These are phyloP conservation scores for Lepidochitona cinerea DNA, from an alignment of 2,888 invertebrate species.

Conservation along the genomic window DNA sequence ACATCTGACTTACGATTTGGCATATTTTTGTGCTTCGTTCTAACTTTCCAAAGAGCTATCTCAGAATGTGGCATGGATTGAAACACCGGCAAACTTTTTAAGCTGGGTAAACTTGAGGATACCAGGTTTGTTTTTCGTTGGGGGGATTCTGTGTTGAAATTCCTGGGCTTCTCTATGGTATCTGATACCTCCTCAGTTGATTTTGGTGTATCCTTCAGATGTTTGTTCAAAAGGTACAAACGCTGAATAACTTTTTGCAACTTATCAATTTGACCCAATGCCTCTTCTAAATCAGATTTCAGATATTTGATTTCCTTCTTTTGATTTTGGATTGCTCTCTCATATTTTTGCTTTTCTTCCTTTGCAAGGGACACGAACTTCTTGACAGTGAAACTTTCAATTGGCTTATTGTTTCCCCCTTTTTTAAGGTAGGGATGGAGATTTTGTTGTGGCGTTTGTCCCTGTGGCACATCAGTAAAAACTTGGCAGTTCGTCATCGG, in stretches of 20 bases:
- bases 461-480: not conserved
- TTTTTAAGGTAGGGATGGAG: not conserved
- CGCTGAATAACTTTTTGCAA: constrained; percentile 45
- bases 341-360: constrained; percentile 29
- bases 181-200: not conserved
- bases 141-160: not conserved
- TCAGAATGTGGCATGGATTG: constrained; percentile 43
- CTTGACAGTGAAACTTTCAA: not conserved
- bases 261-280: constrained; percentile 42
- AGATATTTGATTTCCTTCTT: constrained; percentile 43
- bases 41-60: constrained; percentile 40
- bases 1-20: constrained; percentile 39
- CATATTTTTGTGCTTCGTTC: constrained; percentile 28
- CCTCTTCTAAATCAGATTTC: constrained; percentile 38
- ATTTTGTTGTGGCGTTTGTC: not conserved
- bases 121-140: not conserved
- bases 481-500: not conserved
- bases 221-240: constrained; percentile 45
- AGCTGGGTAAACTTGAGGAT: not conserved
- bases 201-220: constrained; percentile 37
- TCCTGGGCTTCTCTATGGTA: not conserved
- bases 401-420: not conserved
- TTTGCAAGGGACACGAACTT: not conserved
- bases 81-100: constrained; percentile 17
- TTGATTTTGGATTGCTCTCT: constrained; percentile 31